A percentile compares a stretch with the other conserved stretches of the same genome.
Evolutionary conservation across 2,797 vertebrate species (phyloP).

Genomic region (Macropodus opercularis): DNA sequence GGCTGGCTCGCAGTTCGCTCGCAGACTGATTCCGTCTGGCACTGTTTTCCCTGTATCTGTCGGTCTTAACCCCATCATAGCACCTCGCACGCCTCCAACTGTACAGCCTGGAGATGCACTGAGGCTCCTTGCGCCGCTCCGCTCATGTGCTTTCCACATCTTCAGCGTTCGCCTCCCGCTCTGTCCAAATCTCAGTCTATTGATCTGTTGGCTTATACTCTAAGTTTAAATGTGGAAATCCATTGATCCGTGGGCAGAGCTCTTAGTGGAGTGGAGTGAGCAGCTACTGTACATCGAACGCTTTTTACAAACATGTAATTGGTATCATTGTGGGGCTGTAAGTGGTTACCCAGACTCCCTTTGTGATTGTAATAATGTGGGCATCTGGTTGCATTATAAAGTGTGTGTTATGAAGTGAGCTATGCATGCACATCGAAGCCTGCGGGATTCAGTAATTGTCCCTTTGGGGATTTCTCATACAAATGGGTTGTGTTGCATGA

Average conservation of each 20-base stretch:
- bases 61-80: background rate
- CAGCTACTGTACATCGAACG: constrained; percentile 7
- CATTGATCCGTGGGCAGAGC: constrained; percentile 39
- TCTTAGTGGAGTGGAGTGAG: constrained; percentile 14
- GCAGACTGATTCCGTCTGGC: background rate
- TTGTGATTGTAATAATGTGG: constrained; percentile 30
- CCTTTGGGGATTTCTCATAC: constrained; percentile 26
- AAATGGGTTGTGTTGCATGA: constrained; percentile 5
- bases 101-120: background rate
- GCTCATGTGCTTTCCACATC: background rate
- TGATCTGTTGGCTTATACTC: constrained; percentile 50
- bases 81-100: background rate
- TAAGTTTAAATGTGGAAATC: constrained; percentile 54
- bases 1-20: constrained; percentile 28
- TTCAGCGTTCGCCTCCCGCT: constrained; percentile 1
- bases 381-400: constrained; percentile 15
- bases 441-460: constrained; percentile 20
- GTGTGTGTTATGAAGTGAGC: background rate
- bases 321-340: constrained; percentile 15
- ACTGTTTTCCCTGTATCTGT: background rate
- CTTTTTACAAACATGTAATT: constrained; percentile 45
- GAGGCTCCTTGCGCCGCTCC: constrained; percentile 4
- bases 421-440: constrained; percentile 13
- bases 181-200: constrained; percentile 42
- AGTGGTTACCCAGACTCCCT: constrained; percentile 20